Base-by-base conservation (phyloP, 2,888 invertebrate species). In the Dicranocentrus wangi region DNA sequence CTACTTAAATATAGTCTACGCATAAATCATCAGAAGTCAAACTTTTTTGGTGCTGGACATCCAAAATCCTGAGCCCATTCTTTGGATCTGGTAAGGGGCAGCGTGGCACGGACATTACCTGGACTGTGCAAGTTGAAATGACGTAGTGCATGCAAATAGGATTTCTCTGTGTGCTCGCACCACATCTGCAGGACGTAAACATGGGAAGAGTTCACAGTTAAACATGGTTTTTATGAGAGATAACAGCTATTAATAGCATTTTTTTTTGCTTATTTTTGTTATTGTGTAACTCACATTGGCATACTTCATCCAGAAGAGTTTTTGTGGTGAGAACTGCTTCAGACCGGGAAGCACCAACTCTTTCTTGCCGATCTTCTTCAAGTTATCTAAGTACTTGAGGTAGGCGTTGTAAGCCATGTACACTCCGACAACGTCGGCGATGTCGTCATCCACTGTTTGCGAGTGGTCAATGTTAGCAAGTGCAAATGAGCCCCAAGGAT, bases 291-390 rank as follows among this genome's bases (percentile, higher is more conserved):
- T 17, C 60, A 80, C 80, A 61, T 73, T 73, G 19, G 68, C 68
- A 73, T 80, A 80, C 27, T 80, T 80, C 80, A 80, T 80, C 72
- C 72, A 80, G 61, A 80, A 80, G 21, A 80, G 53, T 53, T 80
- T 53, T 27, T 66, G 25, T 13, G 72, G 66, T 7, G 68, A 61
- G 21, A 80, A 72, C 21, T 80, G 28, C 23, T 80, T 80, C 5
- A 80, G 51, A 1, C 80, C 80, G 3, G 80, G 80, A 15, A 80
- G 72, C 3, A 73, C 32, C 39, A 23, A n/a, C 21, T 80, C 80
- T 19, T 66, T 73, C 60, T 73, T 80, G 17, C 73, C 73, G 17
- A 58, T 53, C 28, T 60, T 66, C 28, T 61, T 68, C 53, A 80
- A 73, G 28, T 80, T 73, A 13, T 7, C 25, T 39, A 80, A 61